Evolutionary conservation across 2,888 invertebrate species (phyloP).

Genomic region (Oxytorus armatus): DNA sequence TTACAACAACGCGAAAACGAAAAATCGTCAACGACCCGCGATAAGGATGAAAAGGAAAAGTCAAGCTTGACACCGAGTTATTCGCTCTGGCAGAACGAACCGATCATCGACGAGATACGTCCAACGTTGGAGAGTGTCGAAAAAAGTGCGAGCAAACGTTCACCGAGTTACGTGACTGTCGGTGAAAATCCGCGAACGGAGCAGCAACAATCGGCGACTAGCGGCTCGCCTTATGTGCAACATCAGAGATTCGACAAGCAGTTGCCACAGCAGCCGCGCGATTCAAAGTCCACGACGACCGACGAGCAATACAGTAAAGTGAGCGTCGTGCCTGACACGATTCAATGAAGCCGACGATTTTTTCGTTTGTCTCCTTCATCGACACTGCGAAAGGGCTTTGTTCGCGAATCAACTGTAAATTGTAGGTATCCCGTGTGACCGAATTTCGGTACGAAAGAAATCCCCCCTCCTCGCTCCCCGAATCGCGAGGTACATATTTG

Average conservation of each 20-base stretch:
- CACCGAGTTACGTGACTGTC: constrained; percentile 78
- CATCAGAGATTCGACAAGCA: constrained; percentile 75
- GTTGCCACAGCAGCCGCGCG: constrained; percentile 51
- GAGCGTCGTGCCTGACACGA: constrained; percentile 77
- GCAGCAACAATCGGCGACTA: constrained; percentile 63
- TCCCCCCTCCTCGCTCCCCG: no score
- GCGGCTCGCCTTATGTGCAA: constrained; percentile 71
- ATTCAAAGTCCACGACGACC: constrained; percentile 50
- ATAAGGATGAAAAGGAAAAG: constrained; percentile 66
- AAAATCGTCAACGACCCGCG: constrained; percentile 13
- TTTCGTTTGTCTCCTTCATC: constrained; percentile 20
- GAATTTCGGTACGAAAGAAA: constrained; percentile 1
- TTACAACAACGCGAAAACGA: constrained; percentile 70
- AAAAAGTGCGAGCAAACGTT: constrained; percentile 53
- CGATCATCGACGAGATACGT: constrained; percentile 52
- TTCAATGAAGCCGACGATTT: constrained; percentile 73
- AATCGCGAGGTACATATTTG: constrained; percentile 21
- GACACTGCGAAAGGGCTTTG: constrained; percentile 13
- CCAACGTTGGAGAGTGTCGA: constrained; percentile 39
- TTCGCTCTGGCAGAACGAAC: constrained; percentile 70
- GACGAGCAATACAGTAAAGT: constrained; percentile 82
- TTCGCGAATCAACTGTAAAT: constrained; percentile 57
- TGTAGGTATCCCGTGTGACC: constrained; percentile 31
- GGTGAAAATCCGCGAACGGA: constrained; percentile 72
- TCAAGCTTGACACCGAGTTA: constrained; percentile 59